Evolutionary conservation across 23 tunicate genomes (phyloP).

Genomic region (Halocynthia roretzi): DNA sequence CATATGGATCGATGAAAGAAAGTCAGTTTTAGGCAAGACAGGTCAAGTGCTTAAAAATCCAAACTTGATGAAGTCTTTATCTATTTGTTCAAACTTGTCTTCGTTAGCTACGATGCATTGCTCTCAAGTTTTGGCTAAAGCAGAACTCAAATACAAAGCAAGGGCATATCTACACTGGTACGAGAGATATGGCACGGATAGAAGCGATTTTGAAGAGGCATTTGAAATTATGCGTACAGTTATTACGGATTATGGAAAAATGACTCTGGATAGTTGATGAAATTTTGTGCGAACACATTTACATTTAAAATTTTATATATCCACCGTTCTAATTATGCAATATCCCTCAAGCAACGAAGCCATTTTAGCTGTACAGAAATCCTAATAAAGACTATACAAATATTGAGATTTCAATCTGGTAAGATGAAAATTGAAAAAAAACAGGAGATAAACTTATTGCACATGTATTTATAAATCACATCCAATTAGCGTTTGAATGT

Average conservation of each 20-base stretch:
- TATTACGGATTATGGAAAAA: constrained; percentile 23
- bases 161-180: constrained; percentile 91
- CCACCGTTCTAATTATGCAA: too few species aligned
- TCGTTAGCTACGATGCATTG: constrained; percentile 18
- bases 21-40: not conserved
- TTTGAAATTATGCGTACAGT: constrained; percentile 38
- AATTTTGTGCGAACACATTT: too few species aligned
- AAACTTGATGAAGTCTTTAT: constrained; percentile 21
- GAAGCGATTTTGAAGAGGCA: constrained; percentile 43
- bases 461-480: too few species aligned
- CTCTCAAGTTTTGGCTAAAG: constrained; percentile 17
- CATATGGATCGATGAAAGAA: constrained; percentile 35
- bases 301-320: too few species aligned
- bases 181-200: constrained; percentile 32
- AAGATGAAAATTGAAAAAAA: too few species aligned
- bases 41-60: not conserved
- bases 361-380: too few species aligned
- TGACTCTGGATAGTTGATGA: too few species aligned
- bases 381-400: too few species aligned
- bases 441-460: too few species aligned
- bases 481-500: too few species aligned
- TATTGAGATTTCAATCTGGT: too few species aligned
- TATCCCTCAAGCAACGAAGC: too few species aligned
- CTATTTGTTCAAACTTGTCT: constrained; percentile 35
- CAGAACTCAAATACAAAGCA: constrained; percentile 30